phyloP scores from a whole-genome alignment of 2,113 vertebrate species.

The Oreotrochilus melanogaster region DNA sequence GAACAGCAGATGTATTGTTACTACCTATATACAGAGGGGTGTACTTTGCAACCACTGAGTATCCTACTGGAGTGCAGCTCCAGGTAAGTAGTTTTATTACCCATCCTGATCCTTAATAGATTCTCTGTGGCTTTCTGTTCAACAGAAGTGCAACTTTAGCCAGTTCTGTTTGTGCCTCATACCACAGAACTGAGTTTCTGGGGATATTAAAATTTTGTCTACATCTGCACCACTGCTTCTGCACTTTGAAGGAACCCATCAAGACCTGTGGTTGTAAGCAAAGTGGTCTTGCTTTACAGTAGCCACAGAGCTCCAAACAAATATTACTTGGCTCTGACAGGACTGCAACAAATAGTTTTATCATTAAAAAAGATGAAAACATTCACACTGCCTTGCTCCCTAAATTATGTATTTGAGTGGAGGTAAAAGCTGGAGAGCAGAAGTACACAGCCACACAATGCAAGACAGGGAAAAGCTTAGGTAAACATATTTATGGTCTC shows the following conservation, averaged over 20 bases:
- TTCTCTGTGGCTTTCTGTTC: background rate
- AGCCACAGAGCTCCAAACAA: background rate
- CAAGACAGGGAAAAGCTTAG: background rate
- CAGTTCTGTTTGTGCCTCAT: background rate
- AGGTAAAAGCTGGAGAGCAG: background rate
- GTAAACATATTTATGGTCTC: background rate
- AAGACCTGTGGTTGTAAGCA: background rate
- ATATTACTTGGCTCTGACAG: background rate
- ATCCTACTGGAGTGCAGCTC: background rate
- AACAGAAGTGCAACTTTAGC: background rate
- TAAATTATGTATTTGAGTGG: background rate
- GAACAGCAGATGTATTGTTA: background rate
- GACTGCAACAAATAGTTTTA: background rate
- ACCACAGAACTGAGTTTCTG: background rate
- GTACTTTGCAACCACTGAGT: background rate
- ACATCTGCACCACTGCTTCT: background rate
- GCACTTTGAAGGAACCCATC: background rate
- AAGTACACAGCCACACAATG: background rate
- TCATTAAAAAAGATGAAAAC: background rate
- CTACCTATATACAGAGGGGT: background rate
- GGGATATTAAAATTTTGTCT: background rate
- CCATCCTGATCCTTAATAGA: background rate
- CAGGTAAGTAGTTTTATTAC: background rate
- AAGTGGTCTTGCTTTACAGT: background rate
- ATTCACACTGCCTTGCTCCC: background rate